These are phyloP conservation scores for Tringa solitaria DNA, from an alignment of 2,113 vertebrate species.

Conservation along the genomic window DNA sequence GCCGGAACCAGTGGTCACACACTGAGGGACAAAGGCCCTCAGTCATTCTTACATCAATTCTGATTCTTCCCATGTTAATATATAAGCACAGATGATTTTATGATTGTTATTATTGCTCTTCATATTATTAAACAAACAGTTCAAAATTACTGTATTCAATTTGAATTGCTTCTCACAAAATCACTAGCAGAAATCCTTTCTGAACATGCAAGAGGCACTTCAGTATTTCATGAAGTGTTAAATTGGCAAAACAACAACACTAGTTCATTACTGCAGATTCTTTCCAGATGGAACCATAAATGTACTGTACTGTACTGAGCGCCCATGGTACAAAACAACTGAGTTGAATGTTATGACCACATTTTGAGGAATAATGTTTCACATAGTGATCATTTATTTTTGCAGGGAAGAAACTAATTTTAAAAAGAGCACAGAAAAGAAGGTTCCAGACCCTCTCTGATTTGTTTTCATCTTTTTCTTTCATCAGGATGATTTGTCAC, in stretches of 20 bases:
- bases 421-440: not conserved
- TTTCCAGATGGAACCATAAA: conserved; percentile 56
- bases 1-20: not conserved
- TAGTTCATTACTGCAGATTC: conserved; percentile 60
- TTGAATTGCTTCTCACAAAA: conserved; percentile 50
- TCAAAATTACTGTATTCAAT: conserved; percentile 59
- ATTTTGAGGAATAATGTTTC: not conserved
- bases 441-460: not conserved
- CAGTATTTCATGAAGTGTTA: conserved; percentile 69
- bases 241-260: conserved; percentile 62
- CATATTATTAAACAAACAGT: conserved; percentile 60
- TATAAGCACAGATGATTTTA: not conserved
- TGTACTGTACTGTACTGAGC: not conserved
- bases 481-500: not conserved
- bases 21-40: not conserved
- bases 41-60: not conserved
- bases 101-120: conserved; percentile 38
- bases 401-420: not conserved
- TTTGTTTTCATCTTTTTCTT: not conserved
- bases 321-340: not conserved
- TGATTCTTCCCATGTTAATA: not conserved
- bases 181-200: conserved; percentile 46
- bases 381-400: not conserved
- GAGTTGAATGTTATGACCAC: not conserved
- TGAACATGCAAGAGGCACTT: conserved; percentile 63